These are phyloP conservation scores for Bombus confusus DNA, from an alignment of 1,140 invertebrate genomes.

Conservation along the genomic window DNA sequence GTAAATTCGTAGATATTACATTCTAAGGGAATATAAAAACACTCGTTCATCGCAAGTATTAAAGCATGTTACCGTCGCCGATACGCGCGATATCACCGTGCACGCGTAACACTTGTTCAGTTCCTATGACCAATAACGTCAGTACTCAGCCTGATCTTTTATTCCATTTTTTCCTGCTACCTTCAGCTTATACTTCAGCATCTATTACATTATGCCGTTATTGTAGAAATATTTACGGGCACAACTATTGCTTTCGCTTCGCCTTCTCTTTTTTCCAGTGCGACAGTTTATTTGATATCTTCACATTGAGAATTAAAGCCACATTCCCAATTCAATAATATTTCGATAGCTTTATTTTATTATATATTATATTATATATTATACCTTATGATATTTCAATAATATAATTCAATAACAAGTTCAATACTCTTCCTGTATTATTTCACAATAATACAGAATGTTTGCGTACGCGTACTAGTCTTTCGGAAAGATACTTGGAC, in stretches of 20 bases:
- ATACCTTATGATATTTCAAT: too few relatives aligned
- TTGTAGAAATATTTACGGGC: background rate
- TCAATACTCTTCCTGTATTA: background rate
- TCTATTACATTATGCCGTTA: background rate
- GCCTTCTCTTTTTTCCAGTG: background rate
- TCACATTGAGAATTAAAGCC: too few relatives aligned
- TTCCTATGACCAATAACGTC: background rate
- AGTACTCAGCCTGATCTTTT: background rate
- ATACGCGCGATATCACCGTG: background rate
- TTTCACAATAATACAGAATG: background rate
- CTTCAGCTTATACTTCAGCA: background rate
- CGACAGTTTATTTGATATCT: background rate
- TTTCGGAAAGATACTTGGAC: too few relatives aligned
- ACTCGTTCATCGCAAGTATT: constrained; percentile 8
- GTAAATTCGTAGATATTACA: constrained; percentile 40
- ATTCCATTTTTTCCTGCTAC: background rate
- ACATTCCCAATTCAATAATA: too few relatives aligned
- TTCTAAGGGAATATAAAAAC: constrained; percentile 6
- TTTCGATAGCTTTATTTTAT: too few relatives aligned
- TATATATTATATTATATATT: too few relatives aligned
- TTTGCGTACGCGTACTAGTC: too few relatives aligned
- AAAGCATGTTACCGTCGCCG: constrained; percentile 7
- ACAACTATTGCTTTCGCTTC: background rate
- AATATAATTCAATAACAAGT: background rate
- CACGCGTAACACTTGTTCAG: background rate